A percentile compares a stretch with the other conserved stretches of the same genome.
phyloP scores from a whole-genome alignment of 2,113 vertebrate species.

The Bostrychus sinensis region DNA sequence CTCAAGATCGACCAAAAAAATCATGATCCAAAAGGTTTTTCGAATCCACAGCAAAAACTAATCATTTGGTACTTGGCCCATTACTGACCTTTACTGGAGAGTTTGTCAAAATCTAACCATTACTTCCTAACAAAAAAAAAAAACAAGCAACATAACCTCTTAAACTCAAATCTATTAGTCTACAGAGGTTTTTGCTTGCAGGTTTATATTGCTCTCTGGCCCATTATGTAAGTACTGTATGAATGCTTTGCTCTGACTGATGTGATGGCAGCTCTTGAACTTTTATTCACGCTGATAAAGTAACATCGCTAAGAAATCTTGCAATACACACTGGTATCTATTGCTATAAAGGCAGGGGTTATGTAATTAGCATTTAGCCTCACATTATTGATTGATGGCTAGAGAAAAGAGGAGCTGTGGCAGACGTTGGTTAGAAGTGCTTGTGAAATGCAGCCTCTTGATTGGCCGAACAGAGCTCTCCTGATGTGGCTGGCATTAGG shows the following conservation, averaged over 20 bases:
- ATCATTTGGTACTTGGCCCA: no score
- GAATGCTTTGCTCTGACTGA: neutral
- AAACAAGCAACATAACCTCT: no score
- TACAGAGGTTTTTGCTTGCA: no score
- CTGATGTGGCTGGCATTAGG: constrained; percentile 2
- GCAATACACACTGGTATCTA: neutral
- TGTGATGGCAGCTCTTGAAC: neutral
- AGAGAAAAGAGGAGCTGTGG: neutral
- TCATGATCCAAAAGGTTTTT: no score
- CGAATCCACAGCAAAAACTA: no score
- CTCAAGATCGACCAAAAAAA: no score
- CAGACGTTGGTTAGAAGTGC: neutral
- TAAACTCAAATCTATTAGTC: no score
- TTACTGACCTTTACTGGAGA: no score
- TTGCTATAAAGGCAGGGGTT: constrained; percentile 6
- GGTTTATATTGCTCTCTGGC: no score
- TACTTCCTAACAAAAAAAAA: no score
- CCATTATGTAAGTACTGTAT: no score
- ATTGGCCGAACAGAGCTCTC: neutral
- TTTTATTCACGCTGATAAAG: neutral
- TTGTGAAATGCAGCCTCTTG: neutral
- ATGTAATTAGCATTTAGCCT: constrained; percentile 6
- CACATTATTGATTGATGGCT: constrained; percentile 5
- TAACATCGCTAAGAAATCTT: neutral
- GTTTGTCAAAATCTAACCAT: no score